Percentiles rank a stretch among this genome's conserved stretches.
Evolutionary conservation across 2,888 invertebrate species (phyloP).

Genomic region (Hypomecis punctinalis): DNA sequence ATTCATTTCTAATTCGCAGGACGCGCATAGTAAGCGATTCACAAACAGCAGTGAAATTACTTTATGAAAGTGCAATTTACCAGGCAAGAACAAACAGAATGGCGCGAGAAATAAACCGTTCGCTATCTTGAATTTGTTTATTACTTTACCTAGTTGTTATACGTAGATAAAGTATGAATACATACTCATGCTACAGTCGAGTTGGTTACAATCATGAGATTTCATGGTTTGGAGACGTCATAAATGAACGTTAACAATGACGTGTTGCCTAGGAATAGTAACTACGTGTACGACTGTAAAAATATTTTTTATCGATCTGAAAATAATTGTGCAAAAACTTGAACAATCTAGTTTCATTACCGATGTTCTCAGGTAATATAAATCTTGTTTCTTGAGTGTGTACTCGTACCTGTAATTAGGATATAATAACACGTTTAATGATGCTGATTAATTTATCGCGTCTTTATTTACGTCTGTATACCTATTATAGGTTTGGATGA

Average conservation of each 20-base stretch:
- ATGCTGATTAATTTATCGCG: no score
- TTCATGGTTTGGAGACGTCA: slow-evolving; percentile 8
- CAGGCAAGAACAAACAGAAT: slow-evolving; percentile 19
- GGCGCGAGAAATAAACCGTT: slow-evolving; percentile 18
- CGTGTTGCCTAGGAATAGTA: background rate
- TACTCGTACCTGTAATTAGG: no score
- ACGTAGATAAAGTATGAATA: slow-evolving; percentile 11
- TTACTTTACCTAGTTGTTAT: slow-evolving; percentile 14
- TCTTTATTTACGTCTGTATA: no score
- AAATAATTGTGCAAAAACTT: slow-evolving; percentile 1
- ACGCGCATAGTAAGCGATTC: slow-evolving; percentile 7
- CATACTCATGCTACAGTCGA: background rate
- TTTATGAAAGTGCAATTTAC: slow-evolving; percentile 25
- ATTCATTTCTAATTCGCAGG: no score
- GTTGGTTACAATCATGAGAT: slow-evolving; percentile 14
- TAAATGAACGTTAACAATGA: slow-evolving; percentile 8
- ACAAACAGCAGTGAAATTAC: slow-evolving; percentile 12
- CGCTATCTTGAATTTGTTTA: slow-evolving; percentile 28
- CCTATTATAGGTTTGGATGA: no score
- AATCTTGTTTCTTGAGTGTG: background rate
- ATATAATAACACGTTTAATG: no score
- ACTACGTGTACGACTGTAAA: background rate
- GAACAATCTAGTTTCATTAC: background rate
- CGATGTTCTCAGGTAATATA: no score
- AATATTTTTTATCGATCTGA: background rate